phyloP scores from a whole-genome alignment of 2,113 vertebrate genomes.

The Uria lomvia region DNA sequence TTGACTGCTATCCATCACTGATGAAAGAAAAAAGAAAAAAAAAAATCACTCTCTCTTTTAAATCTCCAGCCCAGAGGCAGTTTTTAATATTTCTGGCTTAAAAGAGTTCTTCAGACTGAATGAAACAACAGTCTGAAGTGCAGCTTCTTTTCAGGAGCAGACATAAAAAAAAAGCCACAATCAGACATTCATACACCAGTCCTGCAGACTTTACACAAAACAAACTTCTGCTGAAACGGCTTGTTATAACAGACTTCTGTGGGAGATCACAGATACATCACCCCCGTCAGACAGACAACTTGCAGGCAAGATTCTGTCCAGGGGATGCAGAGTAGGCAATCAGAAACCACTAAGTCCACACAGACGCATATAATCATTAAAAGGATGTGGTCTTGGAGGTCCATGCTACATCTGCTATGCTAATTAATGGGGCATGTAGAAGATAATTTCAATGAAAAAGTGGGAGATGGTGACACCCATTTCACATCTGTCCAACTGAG shows the following conservation, averaged over 20 bases:
- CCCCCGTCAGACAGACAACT: neutral
- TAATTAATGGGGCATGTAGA: neutral
- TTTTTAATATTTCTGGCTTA: conserved; percentile 29
- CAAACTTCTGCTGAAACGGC: conserved; percentile 14
- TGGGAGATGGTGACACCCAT: neutral
- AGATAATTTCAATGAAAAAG: neutral
- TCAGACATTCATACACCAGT: conserved; percentile 15
- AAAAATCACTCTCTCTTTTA: neutral
- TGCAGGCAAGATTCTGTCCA: neutral
- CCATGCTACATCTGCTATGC: neutral
- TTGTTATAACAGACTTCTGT: neutral
- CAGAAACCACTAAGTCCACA: neutral
- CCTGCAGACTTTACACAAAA: conserved; percentile 55
- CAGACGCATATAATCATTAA: neutral
- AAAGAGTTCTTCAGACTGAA: conserved; percentile 2
- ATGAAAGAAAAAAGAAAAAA: neutral
- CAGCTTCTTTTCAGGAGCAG: conserved; percentile 22
- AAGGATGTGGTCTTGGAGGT: neutral
- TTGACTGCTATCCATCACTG: neutral
- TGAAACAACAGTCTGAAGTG: conserved; percentile 43
- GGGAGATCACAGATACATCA: conserved; percentile 6
- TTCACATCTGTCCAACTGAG: neutral
- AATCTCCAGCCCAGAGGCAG: neutral
- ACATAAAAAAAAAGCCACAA: neutral
- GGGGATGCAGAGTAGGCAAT: neutral